Percentiles rank a stretch among this genome's conserved stretches.
phyloP scores from a whole-genome alignment of 2,888 invertebrate genomes.

The Poecilus cupreus region DNA sequence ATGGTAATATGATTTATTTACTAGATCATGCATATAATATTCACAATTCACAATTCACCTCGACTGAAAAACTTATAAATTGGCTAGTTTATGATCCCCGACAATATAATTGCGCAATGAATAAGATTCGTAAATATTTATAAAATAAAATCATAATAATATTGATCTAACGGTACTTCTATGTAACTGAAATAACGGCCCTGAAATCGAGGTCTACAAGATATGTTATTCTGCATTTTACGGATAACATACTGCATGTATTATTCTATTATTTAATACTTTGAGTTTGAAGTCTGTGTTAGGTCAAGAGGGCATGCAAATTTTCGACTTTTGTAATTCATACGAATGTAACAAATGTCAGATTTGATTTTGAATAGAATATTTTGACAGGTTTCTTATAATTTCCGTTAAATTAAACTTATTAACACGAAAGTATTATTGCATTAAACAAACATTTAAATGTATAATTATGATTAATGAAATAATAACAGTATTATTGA shows the following conservation, averaged over 20 bases:
- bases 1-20: too few species aligned
- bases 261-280: slow-evolving; percentile 26
- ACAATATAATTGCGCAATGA: too few species aligned
- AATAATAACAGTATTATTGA: too few species aligned
- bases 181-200: slow-evolving; percentile 28
- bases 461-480: slow-evolving; percentile 27
- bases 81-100: too few species aligned
- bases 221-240: slow-evolving; percentile 25
- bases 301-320: slow-evolving; percentile 1
- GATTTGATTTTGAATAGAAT: slow-evolving; percentile 3
- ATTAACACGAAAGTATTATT: slow-evolving; percentile 19
- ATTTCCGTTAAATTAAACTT: background rate
- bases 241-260: background rate
- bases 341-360: background rate
- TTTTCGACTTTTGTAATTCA: slow-evolving; percentile 5
- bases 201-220: slow-evolving; percentile 33
- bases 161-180: slow-evolving; percentile 10
- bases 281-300: background rate
- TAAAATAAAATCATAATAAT: background rate
- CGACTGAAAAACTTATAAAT: too few species aligned
- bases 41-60: too few species aligned
- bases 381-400: slow-evolving; percentile 28
- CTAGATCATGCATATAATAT: background rate
- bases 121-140: too few species aligned
- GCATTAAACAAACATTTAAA: slow-evolving; percentile 14